A percentile compares a stretch with the other conserved stretches of the same genome.
Evolutionary conservation across 2,888 invertebrate genomes (phyloP).

Genomic region (Torymus tubicola): DNA sequence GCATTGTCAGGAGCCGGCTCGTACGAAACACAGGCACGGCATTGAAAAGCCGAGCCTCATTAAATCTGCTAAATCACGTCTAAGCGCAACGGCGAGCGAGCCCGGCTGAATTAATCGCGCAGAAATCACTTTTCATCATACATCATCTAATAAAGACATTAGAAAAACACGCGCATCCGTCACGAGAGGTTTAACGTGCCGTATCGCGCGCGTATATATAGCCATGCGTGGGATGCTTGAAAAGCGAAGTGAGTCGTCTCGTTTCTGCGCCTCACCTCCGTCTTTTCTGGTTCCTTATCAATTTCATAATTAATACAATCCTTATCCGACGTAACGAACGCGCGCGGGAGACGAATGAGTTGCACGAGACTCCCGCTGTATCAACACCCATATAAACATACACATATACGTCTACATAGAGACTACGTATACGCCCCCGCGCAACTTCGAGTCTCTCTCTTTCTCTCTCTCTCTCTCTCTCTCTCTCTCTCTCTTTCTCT

Average conservation of each 20-base stretch:
- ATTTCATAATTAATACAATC: slow-evolving; percentile 55
- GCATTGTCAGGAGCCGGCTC: neutral
- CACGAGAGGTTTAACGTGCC: neutral
- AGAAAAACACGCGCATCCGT: slow-evolving; percentile 26
- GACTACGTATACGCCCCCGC: neutral
- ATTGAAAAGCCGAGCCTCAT: slow-evolving; percentile 11
- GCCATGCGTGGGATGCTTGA: neutral
- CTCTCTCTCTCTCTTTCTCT: neutral
- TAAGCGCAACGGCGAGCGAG: slow-evolving; percentile 4
- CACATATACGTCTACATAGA: no score
- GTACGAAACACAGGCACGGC: slow-evolving; percentile 3
- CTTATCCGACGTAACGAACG: slow-evolving; percentile 47
- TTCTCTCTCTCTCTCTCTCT: neutral
- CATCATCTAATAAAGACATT: slow-evolving; percentile 45
- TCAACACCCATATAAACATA: neutral
- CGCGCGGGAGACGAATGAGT: slow-evolving; percentile 38
- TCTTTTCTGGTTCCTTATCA: slow-evolving; percentile 33
- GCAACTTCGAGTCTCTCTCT: neutral
- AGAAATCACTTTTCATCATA: slow-evolving; percentile 38
- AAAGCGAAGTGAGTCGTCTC: slow-evolving; percentile 24
- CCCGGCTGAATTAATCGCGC: slow-evolving; percentile 7
- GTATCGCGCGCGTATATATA: slow-evolving; percentile 5
- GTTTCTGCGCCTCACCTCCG: neutral
- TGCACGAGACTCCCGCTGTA: neutral
- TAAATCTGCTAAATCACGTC: slow-evolving; percentile 41